These are phyloP conservation scores for Ormyrus labotus DNA, from an alignment of 2,888 invertebrate species.

Conservation along the genomic window DNA sequence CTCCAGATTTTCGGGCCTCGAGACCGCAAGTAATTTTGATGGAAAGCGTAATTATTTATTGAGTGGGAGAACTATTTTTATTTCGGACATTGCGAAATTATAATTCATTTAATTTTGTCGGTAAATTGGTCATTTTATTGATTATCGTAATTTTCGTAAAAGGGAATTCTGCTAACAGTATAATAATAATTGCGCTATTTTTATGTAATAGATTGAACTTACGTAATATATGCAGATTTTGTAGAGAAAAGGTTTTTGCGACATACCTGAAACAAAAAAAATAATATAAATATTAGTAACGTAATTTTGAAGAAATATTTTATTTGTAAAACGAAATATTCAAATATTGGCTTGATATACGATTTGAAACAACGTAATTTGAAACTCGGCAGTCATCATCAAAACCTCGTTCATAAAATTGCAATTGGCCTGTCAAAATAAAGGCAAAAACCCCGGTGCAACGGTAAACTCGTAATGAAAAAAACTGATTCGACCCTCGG, in stretches of 20 bases:
- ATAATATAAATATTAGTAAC: neutral
- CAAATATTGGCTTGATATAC: neutral
- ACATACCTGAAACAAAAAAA: conserved; percentile 47
- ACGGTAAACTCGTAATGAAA: conserved; percentile 21
- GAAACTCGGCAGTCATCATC: neutral
- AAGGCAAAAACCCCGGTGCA: neutral
- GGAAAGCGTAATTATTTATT: too few relatives aligned
- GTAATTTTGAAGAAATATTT: neutral
- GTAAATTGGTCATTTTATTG: too few relatives aligned
- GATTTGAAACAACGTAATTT: neutral
- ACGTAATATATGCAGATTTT: neutral
- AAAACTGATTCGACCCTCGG: neutral
- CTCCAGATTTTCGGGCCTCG: too few relatives aligned
- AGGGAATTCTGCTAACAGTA: too few relatives aligned
- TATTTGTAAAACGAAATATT: neutral
- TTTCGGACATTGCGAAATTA: too few relatives aligned
- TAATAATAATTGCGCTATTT: too few relatives aligned
- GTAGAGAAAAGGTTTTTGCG: neutral
- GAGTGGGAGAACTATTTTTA: too few relatives aligned
- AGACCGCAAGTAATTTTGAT: too few relatives aligned
- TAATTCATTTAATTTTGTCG: too few relatives aligned
- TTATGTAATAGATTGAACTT: conserved; percentile 1
- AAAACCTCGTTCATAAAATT: neutral
- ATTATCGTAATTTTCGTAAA: too few relatives aligned
- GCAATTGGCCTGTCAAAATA: neutral